Base-by-base conservation (phyloP, 2,113 vertebrate species). In the Miniopterus natalensis region DNA sequence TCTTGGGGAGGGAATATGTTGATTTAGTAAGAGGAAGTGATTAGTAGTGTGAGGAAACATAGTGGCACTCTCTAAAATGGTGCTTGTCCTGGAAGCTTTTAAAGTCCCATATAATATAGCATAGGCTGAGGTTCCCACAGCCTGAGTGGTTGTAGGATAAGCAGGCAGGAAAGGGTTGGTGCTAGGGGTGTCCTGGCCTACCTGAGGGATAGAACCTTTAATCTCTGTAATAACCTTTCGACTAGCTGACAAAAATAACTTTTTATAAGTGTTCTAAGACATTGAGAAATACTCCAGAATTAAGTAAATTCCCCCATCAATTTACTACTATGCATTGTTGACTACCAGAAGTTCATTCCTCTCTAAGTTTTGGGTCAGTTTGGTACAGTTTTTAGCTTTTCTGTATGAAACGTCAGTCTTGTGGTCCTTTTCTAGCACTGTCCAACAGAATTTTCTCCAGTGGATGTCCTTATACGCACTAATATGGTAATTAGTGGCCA, bases 371-470 rank as follows among this genome's bases (percentile, higher is more conserved):
- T 55, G n/a, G 36, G 27, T 85, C 9, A 4, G 25, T 89, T 90
- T 40, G 45, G 78, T 25, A 65, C 4, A 20, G 21, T 77, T 77
- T 70, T 86, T 65, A 29, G 8, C 74, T 90, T 90, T 93, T 85
- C 40, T 51, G 4, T 90, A 21, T 86, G 21, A 90, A 68, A 17
- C 51, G 11, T 74, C 36, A 36, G 23, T 31, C 10, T 65, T n/a
- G 77, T 92, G 21, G 51, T 83, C 15, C 31, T 92, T 77, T 86
- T 95, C 31, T 66, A 87, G 36, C 36, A 40, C 23, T 87, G 13
- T 49, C n/a, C 11, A 66, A 23, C 40, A 79, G 73, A 63, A 84
- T 51, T 66, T 93, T 65, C 12, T 83, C n/a, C 42, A 75, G 0
- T 88, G 61, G 20, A 27, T 93, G 71, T 71, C 36, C 94, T 63